Percentiles rank a stretch among this genome's conserved stretches.
phyloP scores from a whole-genome alignment of 2,888 invertebrate genomes.

The Mesopsocus fuscifrons region DNA sequence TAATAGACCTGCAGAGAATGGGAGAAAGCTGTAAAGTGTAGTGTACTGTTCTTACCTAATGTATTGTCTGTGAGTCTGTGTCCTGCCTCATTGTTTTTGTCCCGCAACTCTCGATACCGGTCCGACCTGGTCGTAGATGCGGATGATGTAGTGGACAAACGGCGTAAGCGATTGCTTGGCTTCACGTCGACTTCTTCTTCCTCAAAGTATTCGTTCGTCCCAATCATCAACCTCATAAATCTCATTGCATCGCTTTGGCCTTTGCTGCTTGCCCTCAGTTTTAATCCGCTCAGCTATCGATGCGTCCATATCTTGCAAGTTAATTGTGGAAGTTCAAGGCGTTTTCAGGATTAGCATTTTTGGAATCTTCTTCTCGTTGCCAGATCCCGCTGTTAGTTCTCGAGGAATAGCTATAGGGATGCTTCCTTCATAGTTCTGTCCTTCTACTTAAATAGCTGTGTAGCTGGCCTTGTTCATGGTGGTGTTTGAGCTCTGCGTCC shows the following conservation, averaged over 20 bases:
- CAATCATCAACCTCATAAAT: background rate
- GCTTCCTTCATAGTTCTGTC: background rate
- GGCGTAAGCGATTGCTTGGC: slow-evolving; percentile 1
- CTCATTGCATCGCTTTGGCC: background rate
- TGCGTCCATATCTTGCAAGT: background rate
- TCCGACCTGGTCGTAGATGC: slow-evolving; percentile 13
- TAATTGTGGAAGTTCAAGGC: background rate
- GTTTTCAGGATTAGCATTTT: slow-evolving; percentile 7
- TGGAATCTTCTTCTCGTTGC: background rate
- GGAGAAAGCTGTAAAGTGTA: slow-evolving; percentile 42
- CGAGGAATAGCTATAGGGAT: background rate
- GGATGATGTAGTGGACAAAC: slow-evolving; percentile 2
- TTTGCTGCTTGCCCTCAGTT: background rate
- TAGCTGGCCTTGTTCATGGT: background rate
- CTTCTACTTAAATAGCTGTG: background rate
- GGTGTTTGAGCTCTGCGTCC: too few relatives aligned
- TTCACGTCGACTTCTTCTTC: background rate
- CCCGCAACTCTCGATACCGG: slow-evolving; percentile 46
- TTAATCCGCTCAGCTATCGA: slow-evolving; percentile 2
- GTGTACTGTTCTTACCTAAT: slow-evolving; percentile 37
- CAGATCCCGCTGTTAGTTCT: background rate
- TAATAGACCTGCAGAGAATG: slow-evolving; percentile 45
- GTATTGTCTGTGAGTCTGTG: slow-evolving; percentile 52
- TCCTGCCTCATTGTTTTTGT: slow-evolving; percentile 63
- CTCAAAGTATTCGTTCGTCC: slow-evolving; percentile 6